Conservation (phyloP, 2,888 invertebrate genomes). For the Gastracanthus pulcherrimus region DNA sequence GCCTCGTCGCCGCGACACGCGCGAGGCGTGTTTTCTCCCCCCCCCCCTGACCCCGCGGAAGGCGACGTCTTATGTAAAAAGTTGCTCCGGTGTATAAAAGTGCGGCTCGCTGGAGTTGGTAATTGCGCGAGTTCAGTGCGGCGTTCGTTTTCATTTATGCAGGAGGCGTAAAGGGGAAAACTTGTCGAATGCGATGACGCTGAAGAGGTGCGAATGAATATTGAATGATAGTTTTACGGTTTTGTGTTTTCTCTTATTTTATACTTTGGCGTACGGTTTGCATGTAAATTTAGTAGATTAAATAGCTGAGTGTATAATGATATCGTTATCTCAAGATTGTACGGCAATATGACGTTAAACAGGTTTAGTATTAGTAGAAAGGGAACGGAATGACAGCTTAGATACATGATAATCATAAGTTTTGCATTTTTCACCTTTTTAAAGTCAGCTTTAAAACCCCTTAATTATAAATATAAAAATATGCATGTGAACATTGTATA, state of each 20-base stretch:
- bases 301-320: no score
- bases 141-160: conserved; percentile 5
- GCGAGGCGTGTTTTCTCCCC: neutral
- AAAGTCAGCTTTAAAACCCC: no score
- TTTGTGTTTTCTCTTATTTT: neutral
- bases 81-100: conserved; percentile 4
- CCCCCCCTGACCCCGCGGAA: neutral
- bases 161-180: neutral
- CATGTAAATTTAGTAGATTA: no score
- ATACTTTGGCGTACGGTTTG: no score
- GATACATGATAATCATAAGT: no score
- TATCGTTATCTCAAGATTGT: no score
- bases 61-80: conserved; percentile 23
- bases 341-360: no score
- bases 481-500: no score
- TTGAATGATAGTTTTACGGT: neutral
- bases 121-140: neutral
- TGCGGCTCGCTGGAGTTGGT: neutral
- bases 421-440: no score
- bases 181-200: neutral
- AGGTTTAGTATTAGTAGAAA: no score
- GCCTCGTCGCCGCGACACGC: neutral
- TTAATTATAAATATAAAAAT: no score
- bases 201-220: neutral
- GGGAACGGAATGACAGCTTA: no score